Evolutionary conservation across 2,113 vertebrate genomes (phyloP).

Genomic region (Entomyzon cyanotis): DNA sequence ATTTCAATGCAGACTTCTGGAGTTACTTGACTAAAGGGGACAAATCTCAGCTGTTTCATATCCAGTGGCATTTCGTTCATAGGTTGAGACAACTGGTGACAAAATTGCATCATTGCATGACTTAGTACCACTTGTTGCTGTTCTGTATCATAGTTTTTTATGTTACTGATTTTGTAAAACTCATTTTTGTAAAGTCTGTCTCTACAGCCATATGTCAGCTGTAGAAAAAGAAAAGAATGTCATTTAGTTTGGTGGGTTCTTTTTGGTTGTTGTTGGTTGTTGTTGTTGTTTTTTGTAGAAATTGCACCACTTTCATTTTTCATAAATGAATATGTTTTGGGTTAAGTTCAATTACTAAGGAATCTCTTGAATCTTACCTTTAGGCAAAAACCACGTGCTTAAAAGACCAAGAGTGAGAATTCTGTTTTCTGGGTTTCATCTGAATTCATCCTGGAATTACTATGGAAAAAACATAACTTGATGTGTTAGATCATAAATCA

Average conservation of each 20-base stretch:
- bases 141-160: not conserved
- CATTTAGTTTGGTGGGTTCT: not conserved
- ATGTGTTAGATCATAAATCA: not conserved
- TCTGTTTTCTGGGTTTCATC: not conserved
- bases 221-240: not conserved
- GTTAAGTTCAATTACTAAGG: not conserved
- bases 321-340: not conserved
- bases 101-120: not conserved
- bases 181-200: not conserved
- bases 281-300: not conserved
- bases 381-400: not conserved
- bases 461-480: not conserved
- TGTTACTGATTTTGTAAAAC: not conserved
- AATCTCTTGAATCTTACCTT: not conserved
- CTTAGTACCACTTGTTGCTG: not conserved
- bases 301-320: not conserved
- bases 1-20: not conserved
- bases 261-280: too few species aligned
- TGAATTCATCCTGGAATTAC: not conserved
- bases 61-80: not conserved
- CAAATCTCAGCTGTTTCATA: not conserved
- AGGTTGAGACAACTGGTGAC: not conserved
- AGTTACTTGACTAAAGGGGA: not conserved
- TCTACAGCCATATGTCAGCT: not conserved
- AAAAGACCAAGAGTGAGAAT: not conserved